Evolutionary conservation across 2,888 invertebrate genomes (phyloP).

Genomic region (Caradrina kadenii): DNA sequence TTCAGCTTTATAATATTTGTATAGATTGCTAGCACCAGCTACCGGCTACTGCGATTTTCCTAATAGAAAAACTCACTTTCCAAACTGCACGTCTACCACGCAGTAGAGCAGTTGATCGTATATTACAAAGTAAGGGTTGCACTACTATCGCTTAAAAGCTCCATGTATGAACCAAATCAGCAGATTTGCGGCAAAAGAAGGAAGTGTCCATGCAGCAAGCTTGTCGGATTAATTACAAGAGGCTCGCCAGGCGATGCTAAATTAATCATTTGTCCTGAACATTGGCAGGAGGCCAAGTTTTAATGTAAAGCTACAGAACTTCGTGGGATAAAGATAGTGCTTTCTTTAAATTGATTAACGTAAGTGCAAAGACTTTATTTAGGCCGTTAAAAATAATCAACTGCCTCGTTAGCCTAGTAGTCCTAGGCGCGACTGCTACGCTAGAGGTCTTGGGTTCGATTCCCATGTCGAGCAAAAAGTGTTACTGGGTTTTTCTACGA

Average conservation of each 20-base stretch:
- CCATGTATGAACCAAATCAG: conserved; percentile 23
- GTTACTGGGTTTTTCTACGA: too few relatives aligned
- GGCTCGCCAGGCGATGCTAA: conserved; percentile 39
- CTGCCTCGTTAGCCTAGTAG: too few relatives aligned
- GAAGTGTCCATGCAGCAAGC: conserved; percentile 19
- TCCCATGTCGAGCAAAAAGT: too few relatives aligned
- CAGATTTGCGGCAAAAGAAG: conserved; percentile 37
- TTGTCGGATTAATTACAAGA: conserved; percentile 57
- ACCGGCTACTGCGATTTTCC: neutral
- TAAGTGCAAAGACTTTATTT: neutral
- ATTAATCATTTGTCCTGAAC: conserved; percentile 50
- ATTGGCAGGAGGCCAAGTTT: conserved; percentile 53
- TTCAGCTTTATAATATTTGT: too few relatives aligned
- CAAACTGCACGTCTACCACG: neutral
- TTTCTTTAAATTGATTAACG: conserved; percentile 17
- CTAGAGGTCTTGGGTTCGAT: too few relatives aligned
- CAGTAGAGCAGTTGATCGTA: neutral
- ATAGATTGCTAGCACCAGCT: too few relatives aligned
- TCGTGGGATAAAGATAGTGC: neutral
- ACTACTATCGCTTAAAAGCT: conserved; percentile 1
- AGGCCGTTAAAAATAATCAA: too few relatives aligned
- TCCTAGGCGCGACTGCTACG: too few relatives aligned
- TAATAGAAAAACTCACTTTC: neutral
- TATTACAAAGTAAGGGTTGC: neutral
- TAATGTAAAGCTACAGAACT: conserved; percentile 16